These are phyloP conservation scores for Meriones unguiculatus DNA, from an alignment of 2,113 vertebrate species.

Conservation along the genomic window DNA sequence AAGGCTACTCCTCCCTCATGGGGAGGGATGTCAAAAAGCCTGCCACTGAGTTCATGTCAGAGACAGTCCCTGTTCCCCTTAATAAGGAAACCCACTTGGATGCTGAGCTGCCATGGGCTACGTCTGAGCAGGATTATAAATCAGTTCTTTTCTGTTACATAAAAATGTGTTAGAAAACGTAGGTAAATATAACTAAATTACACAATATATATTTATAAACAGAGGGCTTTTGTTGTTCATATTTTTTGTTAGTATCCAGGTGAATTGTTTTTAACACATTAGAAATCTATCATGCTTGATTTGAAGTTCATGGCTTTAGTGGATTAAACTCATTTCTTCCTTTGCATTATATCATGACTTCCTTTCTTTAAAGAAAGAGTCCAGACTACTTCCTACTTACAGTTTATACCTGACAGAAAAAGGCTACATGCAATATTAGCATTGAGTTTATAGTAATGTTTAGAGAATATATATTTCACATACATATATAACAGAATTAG, in stretches of 20 bases:
- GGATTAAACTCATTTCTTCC: background rate
- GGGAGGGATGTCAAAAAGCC: no score
- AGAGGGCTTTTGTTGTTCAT: background rate
- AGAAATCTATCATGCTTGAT: background rate
- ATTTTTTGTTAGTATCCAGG: background rate
- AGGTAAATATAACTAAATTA: background rate
- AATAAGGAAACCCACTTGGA: no score
- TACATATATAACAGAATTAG: background rate
- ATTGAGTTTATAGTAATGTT: background rate
- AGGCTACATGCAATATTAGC: background rate
- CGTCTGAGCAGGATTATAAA: background rate
- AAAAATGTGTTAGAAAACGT: background rate
- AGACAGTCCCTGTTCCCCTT: no score
- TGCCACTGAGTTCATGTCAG: no score
- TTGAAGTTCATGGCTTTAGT: background rate
- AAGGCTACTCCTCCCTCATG: no score
- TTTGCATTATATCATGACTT: background rate
- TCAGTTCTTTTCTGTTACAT: background rate
- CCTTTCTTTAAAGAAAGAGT: background rate
- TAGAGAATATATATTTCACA: background rate
- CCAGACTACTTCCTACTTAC: background rate
- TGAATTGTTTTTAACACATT: background rate
- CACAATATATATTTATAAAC: background rate
- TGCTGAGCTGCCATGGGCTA: no score
- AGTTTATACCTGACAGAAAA: background rate